These are phyloP conservation scores for Lasiommata megera DNA, from an alignment of 2,888 invertebrate species.

Conservation along the genomic window DNA sequence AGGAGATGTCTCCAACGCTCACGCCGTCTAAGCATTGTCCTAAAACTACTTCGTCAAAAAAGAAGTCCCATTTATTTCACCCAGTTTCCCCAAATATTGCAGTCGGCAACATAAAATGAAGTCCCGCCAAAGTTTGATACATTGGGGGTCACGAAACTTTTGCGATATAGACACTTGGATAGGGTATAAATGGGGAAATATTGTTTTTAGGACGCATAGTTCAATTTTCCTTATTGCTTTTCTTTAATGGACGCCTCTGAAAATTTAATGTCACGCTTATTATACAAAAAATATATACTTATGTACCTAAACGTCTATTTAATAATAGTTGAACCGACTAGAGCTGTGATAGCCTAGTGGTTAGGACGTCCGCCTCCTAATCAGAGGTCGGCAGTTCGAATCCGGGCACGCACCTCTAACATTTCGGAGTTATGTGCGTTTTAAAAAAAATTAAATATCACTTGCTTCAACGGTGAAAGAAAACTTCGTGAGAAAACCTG, in stretches of 20 bases:
- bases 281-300: too few species aligned
- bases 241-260: neutral
- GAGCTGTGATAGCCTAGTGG: too few species aligned
- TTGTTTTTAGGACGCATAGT: neutral
- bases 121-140: slow-evolving; percentile 43
- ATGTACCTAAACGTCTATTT: too few species aligned
- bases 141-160: slow-evolving; percentile 33
- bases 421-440: too few species aligned
- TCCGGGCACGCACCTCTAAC: too few species aligned
- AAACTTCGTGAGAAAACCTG: too few species aligned
- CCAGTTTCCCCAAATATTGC: slow-evolving; percentile 45
- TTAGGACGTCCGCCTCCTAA: too few species aligned
- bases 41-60: slow-evolving; percentile 34
- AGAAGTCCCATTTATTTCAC: slow-evolving; percentile 42
- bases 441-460: too few species aligned
- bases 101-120: slow-evolving; percentile 42
- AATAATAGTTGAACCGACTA: too few species aligned
- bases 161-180: slow-evolving; percentile 17
- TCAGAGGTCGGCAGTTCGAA: too few species aligned
- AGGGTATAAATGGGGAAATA: neutral
- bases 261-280: too few species aligned
- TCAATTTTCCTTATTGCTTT: neutral
- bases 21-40: neutral
- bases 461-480: too few species aligned
- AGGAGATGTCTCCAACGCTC: neutral